phyloP scores from a whole-genome alignment of 2,888 invertebrate species.

The Caenorhabditis sp. region DNA sequence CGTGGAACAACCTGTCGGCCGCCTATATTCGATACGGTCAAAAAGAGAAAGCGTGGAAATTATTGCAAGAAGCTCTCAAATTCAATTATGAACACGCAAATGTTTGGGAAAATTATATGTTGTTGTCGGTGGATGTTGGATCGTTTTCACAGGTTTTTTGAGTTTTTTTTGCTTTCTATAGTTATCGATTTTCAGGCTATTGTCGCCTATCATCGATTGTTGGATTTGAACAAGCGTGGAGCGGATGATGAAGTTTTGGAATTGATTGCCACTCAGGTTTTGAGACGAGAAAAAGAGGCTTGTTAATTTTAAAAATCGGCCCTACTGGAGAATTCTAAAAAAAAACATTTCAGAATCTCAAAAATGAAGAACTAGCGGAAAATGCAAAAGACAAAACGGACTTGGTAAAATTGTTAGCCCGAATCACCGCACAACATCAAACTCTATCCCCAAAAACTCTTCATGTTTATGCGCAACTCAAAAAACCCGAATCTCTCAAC shows the following conservation, averaged over 20 bases:
- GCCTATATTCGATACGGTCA: slow-evolving; percentile 87
- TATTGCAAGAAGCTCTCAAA: slow-evolving; percentile 80
- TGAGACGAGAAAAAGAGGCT: slow-evolving; percentile 23
- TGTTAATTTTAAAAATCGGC: neutral
- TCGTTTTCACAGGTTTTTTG: slow-evolving; percentile 75
- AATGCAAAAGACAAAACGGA: slow-evolving; percentile 29
- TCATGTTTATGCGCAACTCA: slow-evolving; percentile 36
- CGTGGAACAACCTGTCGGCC: slow-evolving; percentile 97
- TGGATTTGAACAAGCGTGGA: slow-evolving; percentile 77
- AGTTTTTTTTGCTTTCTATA: neutral
- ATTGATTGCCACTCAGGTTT: slow-evolving; percentile 33
- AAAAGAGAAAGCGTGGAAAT: slow-evolving; percentile 75
- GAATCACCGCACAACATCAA: slow-evolving; percentile 44
- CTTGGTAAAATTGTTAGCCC: slow-evolving; percentile 42
- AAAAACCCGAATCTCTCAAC: slow-evolving; percentile 28
- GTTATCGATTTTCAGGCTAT: slow-evolving; percentile 77
- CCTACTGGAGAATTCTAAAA: too few relatives aligned
- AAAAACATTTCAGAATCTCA: neutral
- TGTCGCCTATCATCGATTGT: slow-evolving; percentile 83
- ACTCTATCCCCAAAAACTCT: slow-evolving; percentile 40
- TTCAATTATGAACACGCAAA: slow-evolving; percentile 90
- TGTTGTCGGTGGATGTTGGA: slow-evolving; percentile 85
- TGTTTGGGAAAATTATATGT: slow-evolving; percentile 92
- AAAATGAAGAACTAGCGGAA: slow-evolving; percentile 12
- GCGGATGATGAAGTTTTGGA: slow-evolving; percentile 49